phyloP scores from a whole-genome alignment of 2,113 vertebrate species.

The Microtus pennsylvanicus region DNA sequence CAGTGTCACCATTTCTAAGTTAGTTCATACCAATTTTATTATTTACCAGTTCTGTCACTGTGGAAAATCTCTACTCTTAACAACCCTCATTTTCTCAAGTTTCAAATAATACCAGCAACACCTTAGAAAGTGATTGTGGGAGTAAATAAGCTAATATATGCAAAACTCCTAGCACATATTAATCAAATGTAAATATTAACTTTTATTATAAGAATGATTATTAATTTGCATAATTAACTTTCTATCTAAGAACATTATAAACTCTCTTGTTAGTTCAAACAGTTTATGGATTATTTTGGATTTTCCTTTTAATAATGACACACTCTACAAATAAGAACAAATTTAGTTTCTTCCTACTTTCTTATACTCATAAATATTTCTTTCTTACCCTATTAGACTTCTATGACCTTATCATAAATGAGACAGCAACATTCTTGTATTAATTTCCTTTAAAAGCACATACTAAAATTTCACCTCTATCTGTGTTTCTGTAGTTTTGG shows the following conservation, averaged over 20 bases:
- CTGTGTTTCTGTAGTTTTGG: conserved; percentile 2
- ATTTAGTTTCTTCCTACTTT: conserved; percentile 5
- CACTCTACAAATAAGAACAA: neutral
- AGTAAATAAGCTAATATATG: neutral
- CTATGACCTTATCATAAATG: conserved; percentile 42
- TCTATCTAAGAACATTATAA: neutral
- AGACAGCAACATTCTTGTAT: neutral
- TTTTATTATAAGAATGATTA: conserved; percentile 36
- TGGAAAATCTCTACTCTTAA: neutral
- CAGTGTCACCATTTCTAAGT: neutral
- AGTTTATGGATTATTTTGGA: conserved; percentile 14
- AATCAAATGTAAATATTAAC: conserved; percentile 48
- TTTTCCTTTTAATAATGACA: conserved; percentile 57
- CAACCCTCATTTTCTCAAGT: neutral
- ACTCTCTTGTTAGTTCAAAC: conserved; percentile 35
- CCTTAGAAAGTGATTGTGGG: neutral
- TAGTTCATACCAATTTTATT: neutral
- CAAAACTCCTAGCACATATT: neutral
- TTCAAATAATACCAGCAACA: neutral
- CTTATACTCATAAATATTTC: conserved; percentile 1
- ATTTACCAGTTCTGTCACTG: neutral
- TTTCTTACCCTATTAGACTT: neutral
- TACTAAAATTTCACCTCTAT: neutral
- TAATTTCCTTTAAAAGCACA: neutral
- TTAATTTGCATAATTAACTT: conserved; percentile 49